phyloP scores from a whole-genome alignment of 2,113 vertebrate species.

The Cyrtonyx montezumae region DNA sequence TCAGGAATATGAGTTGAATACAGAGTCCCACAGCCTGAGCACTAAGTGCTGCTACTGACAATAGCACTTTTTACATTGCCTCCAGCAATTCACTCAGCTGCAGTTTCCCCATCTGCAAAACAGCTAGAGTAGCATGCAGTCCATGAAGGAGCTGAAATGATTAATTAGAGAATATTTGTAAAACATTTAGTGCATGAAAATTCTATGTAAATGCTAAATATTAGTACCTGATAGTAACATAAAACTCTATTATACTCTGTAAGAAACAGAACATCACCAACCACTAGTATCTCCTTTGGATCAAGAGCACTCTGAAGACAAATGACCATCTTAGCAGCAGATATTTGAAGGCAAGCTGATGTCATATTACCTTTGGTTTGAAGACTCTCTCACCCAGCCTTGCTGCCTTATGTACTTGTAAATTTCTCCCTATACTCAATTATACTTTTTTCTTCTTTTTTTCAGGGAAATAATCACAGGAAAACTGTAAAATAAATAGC shows the following conservation, averaged over 20 bases:
- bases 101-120: not conserved
- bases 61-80: not conserved
- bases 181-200: not conserved
- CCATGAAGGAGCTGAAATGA: not conserved
- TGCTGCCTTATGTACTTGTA: not conserved
- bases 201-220: not conserved
- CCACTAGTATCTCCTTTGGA: not conserved
- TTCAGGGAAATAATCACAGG: not conserved
- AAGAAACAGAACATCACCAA: not conserved
- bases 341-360: not conserved
- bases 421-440: not conserved
- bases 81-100: not conserved
- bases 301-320: not conserved
- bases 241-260: fast-evolving
- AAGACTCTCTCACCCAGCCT: not conserved
- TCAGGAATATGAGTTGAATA: not conserved
- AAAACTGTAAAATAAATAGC: not conserved
- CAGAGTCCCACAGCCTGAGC: not conserved
- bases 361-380: not conserved
- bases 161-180: not conserved
- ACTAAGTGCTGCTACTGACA: not conserved
- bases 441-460: not conserved
- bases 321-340: not conserved
- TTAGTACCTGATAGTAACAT: not conserved
- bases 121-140: not conserved